Conservation (phyloP, 2,113 vertebrate genomes). For the Columba janthina region DNA sequence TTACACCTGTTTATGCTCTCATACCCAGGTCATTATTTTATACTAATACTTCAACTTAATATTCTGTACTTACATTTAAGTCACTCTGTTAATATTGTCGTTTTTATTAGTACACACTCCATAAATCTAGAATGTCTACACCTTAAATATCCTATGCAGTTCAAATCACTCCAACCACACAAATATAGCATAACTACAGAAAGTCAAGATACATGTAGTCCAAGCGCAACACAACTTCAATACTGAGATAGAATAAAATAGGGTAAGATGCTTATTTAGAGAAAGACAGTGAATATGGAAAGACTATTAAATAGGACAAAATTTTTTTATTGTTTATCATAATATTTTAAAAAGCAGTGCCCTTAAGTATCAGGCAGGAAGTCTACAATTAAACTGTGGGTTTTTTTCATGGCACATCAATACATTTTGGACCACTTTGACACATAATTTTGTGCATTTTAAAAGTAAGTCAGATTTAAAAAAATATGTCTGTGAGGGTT, state of each 20-base stretch:
- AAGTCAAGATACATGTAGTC: background rate
- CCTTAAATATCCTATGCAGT: background rate
- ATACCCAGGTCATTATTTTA: background rate
- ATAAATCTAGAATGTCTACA: background rate
- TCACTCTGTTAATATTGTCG: background rate
- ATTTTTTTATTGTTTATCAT: background rate
- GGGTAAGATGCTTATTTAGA: background rate
- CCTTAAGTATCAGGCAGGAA: background rate
- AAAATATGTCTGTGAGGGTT: background rate
- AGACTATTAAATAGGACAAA: background rate
- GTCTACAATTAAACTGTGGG: background rate
- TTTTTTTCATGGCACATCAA: background rate
- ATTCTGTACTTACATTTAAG: background rate
- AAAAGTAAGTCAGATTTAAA: background rate
- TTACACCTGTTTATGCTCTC: background rate
- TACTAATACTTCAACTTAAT: background rate
- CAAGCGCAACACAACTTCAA: background rate
- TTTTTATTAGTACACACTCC: background rate
- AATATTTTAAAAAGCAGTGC: background rate
- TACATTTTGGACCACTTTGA: background rate
- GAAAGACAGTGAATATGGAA: background rate
- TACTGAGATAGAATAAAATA: background rate
- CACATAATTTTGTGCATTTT: background rate
- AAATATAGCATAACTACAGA: background rate
- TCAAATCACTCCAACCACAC: background rate